Evolutionary conservation across 2,113 vertebrate species (phyloP).

Genomic region (Zootoca vivipara): DNA sequence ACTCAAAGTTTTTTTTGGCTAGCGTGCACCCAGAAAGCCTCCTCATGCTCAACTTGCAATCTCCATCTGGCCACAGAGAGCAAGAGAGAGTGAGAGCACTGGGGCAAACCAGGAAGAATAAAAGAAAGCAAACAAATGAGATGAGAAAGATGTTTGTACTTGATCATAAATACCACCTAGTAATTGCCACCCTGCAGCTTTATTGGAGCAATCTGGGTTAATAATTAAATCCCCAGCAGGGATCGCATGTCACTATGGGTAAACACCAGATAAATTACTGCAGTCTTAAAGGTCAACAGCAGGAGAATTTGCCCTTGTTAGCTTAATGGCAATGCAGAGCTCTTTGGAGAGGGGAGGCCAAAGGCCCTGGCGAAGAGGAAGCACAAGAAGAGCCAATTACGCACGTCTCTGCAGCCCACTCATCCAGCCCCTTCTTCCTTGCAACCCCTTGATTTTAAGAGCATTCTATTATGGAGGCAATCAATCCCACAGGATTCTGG

Average conservation of each 20-base stretch:
- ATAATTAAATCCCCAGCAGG: constrained; percentile 52
- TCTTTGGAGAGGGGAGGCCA: not conserved
- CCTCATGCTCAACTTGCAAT: not conserved
- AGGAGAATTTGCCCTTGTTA: constrained; percentile 29
- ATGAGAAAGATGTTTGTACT: not conserved
- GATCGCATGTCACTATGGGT: constrained; percentile 28
- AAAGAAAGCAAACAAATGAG: constrained; percentile 3
- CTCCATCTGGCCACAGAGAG: no score
- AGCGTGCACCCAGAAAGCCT: not conserved
- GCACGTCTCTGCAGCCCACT: not conserved
- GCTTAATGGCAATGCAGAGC: not conserved
- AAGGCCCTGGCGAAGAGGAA: not conserved
- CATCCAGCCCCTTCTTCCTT: not conserved
- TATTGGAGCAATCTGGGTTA: constrained; percentile 21
- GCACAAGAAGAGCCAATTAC: not conserved
- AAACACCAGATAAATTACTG: constrained; percentile 40
- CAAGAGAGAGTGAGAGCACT: not conserved
- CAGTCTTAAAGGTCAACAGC: constrained; percentile 44
- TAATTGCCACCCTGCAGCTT: constrained; percentile 44
- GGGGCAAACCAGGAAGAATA: not conserved
- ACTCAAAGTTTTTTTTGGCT: not conserved
- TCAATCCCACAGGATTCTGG: not conserved
- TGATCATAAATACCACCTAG: not conserved
- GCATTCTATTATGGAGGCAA: not conserved
- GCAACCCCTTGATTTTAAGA: not conserved